A percentile compares a stretch with the other conserved stretches of the same genome.
Conservation (phyloP, 2,888 invertebrate species). For the Agrotis exclamationis region DNA sequence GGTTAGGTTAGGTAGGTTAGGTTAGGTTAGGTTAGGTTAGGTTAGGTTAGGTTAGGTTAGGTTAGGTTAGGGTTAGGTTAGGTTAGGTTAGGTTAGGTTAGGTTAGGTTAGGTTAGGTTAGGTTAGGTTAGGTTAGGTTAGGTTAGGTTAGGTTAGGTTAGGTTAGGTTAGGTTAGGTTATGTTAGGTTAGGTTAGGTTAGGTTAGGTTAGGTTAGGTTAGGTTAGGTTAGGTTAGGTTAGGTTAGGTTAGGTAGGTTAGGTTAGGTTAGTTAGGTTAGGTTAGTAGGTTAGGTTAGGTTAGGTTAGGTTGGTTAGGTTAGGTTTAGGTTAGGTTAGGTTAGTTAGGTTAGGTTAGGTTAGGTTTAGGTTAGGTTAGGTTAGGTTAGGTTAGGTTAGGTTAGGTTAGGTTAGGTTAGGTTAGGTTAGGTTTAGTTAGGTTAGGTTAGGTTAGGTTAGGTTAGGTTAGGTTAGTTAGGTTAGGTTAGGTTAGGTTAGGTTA, state of each 20-base stretch:
- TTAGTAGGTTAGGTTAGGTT: constrained; percentile 21
- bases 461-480: constrained; percentile 24
- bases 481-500: constrained; percentile 23
- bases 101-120: constrained; percentile 57
- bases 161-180: constrained; percentile 6
- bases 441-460: constrained; percentile 24
- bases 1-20: constrained; percentile 1
- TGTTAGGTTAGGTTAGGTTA: too few species aligned
- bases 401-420: constrained; percentile 9
- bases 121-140: constrained; percentile 52
- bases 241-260: constrained; percentile 6
- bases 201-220: constrained; percentile 6
- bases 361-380: constrained; percentile 6
- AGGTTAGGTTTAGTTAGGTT: constrained; percentile 3
- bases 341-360: constrained; percentile 6
- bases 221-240: constrained; percentile 6
- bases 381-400: constrained; percentile 8
- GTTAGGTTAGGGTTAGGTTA: constrained; percentile 50
- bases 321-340: constrained; percentile 10
- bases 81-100: constrained; percentile 55
- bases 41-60: constrained; percentile 52
- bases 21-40: constrained; percentile 49
- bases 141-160: constrained; percentile 6
- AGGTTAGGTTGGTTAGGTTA: constrained; percentile 22
- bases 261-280: constrained; percentile 6